A percentile compares a stretch with the other conserved stretches of the same genome.
Conservation (phyloP, 2,888 invertebrate genomes). For the Clunio marinus region DNA sequence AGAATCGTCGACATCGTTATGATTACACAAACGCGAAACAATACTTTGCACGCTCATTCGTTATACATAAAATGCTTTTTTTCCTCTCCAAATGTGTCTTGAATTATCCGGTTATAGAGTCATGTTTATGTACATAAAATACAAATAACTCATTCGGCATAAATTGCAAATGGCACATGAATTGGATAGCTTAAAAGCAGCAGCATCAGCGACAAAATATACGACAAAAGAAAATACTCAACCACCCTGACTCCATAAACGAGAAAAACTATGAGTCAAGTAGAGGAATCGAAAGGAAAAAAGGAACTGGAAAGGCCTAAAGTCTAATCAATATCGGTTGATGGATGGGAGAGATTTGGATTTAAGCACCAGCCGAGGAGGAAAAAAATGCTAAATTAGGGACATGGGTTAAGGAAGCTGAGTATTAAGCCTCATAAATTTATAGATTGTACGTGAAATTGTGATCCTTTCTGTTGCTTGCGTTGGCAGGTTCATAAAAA, state of each 20-base stretch:
- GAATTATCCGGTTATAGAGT: slow-evolving; percentile 33
- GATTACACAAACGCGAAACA: slow-evolving; percentile 21
- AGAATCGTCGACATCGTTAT: background rate
- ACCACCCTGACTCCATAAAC: background rate
- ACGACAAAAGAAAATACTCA: background rate
- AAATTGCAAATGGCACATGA: slow-evolving; percentile 13
- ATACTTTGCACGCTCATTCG: background rate
- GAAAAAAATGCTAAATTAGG: background rate
- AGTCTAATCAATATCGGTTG: slow-evolving; percentile 21
- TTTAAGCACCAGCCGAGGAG: background rate
- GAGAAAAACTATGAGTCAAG: background rate
- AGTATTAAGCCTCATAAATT: slow-evolving; percentile 16
- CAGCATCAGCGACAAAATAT: background rate
- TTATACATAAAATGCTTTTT: slow-evolving; percentile 10
- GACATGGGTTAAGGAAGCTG: background rate
- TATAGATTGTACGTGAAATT: slow-evolving; percentile 37
- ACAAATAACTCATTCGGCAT: slow-evolving; percentile 22
- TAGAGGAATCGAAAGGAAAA: background rate
- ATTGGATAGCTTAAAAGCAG: background rate
- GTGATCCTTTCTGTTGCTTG: slow-evolving; percentile 6
- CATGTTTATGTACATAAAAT: slow-evolving; percentile 37
- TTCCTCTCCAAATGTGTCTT: background rate
- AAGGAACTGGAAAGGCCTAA: background rate
- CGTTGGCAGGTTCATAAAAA: background rate
- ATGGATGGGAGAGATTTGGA: slow-evolving; percentile 8